phyloP scores from a whole-genome alignment of 2,888 invertebrate species.

The Aromia moschata region DNA sequence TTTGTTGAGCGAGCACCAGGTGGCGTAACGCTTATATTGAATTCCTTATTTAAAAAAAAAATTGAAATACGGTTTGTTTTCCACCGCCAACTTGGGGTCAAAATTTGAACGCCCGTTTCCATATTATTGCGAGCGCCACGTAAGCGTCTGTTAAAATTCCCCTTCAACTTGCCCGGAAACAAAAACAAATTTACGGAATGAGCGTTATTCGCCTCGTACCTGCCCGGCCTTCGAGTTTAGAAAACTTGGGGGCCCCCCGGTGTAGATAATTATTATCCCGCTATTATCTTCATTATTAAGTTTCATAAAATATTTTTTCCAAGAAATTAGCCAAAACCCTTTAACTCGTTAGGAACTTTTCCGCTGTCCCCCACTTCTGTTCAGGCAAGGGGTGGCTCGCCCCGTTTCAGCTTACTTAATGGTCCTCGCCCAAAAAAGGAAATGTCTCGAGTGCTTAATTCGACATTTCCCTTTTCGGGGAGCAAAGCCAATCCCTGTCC shows the following conservation, averaged over 20 bases:
- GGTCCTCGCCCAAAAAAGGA: not conserved
- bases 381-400: not conserved
- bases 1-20: too few relatives aligned
- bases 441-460: not conserved
- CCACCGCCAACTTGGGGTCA: too few relatives aligned
- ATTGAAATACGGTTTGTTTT: too few relatives aligned
- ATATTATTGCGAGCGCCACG: too few relatives aligned
- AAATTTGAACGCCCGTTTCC: too few relatives aligned
- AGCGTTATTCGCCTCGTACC: not conserved
- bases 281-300: not conserved
- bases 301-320: not conserved
- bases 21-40: too few relatives aligned
- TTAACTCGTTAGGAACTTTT: slow-evolving; percentile 1
- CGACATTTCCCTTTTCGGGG: not conserved
- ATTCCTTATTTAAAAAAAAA: too few relatives aligned
- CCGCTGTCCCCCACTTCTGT: not conserved
- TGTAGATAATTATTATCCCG: not conserved
- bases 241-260: not conserved
- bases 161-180: too few relatives aligned
- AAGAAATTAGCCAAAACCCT: not conserved
- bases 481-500: too few relatives aligned
- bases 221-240: not conserved
- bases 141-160: too few relatives aligned
- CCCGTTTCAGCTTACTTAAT: not conserved
- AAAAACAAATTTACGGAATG: too few relatives aligned